Base-by-base conservation (phyloP, 1,140 invertebrate genomes). In the Cydia amplana region DNA sequence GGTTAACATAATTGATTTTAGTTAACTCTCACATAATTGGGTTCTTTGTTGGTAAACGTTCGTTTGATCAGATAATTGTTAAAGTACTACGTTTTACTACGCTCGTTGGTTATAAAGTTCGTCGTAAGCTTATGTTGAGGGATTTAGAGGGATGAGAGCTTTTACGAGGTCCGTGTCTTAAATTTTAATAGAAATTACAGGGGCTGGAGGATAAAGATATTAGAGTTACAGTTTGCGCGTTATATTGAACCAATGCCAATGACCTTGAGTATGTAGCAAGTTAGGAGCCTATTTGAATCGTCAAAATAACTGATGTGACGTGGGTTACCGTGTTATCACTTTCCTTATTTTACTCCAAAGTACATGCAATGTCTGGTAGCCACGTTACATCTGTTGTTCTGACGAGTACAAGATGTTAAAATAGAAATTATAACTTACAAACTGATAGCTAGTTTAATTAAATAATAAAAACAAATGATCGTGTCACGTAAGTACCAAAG, bases 1-100 rank as follows among this genome's bases (percentile, higher is more conserved):
- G n/a, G 65, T 23, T 32, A 12, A 36, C 32, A 18, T 70, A 70
- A 40, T 70, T 70, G 65, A 70, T 70, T 70, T 70, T 18, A 36
- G 36, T 36, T 40, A 43, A 20, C 5, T 70, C 16, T 36, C 7
- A 18, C 12, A 70, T 40, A 43, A 40, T 40, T 70, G 43, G n/a
- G 36, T 40, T 40, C 32, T 40, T 40, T 70, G 36, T 18, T 18
- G 16, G n/a, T 60, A 2, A 60, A 60, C 55, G 55, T 60, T 60
- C 2, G 51, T 12, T 20, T 23, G n/a, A 23, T 23, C 1, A 2
- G 55, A 2, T 60, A 60, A 60, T 60, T 10, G 55, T 20, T 55
- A 55, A 49, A 18, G 20, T 60, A 18, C 18, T 23, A 10, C 55
- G 20, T 20, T 60, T 60, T 60, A 23, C 18, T 23, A 23, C 18